Evolutionary conservation across 2,888 invertebrate genomes (phyloP).

Genomic region (Panzeria rudis): DNA sequence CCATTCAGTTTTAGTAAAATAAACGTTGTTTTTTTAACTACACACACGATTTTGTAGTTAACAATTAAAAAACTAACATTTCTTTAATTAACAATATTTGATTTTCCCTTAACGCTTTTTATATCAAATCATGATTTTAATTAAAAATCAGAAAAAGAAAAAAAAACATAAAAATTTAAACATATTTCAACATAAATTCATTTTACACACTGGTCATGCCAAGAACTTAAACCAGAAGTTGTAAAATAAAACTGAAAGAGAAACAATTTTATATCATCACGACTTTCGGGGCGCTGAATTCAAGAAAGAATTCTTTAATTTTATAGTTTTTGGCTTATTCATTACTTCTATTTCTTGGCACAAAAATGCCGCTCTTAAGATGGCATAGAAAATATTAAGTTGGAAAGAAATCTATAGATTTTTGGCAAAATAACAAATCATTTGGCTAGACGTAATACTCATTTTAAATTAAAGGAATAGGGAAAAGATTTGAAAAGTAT

Average conservation of each 20-base stretch:
- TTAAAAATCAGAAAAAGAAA: constrained; percentile 6
- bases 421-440: constrained; percentile 1
- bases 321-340: constrained; percentile 22
- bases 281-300: constrained; percentile 47
- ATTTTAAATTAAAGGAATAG: background rate
- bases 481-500: no score
- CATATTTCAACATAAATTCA: constrained; percentile 23
- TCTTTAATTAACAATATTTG: constrained; percentile 24
- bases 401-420: constrained; percentile 45
- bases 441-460: background rate
- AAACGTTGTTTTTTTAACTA: constrained; percentile 9
- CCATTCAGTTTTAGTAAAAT: background rate
- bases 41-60: constrained; percentile 6
- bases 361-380: constrained; percentile 52
- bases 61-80: constrained; percentile 25
- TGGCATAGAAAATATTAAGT: background rate
- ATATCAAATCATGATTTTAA: constrained; percentile 57
- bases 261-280: constrained; percentile 57
- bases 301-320: constrained; percentile 3
- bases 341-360: constrained; percentile 42
- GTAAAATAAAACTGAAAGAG: constrained; percentile 36
- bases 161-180: constrained; percentile 11
- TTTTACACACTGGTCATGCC: constrained; percentile 41
- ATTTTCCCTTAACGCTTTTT: constrained; percentile 6
- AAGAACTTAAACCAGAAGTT: constrained; percentile 42